Evolutionary conservation across 2,113 vertebrate species (phyloP).

Genomic region (Rutilus rutilus): DNA sequence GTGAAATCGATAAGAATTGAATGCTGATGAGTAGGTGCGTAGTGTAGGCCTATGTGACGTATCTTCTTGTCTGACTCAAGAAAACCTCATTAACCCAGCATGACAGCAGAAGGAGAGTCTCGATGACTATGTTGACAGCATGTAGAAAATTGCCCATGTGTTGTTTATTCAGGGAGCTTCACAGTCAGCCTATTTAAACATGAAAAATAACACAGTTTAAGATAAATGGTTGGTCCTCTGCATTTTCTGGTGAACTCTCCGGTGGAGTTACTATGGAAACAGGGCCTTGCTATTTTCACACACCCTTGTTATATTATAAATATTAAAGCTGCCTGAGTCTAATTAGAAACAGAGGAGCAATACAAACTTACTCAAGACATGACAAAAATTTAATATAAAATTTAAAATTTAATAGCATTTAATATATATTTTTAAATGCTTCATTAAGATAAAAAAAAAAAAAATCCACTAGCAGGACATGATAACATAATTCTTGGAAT

Average conservation of each 20-base stretch:
- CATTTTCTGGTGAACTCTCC: slow-evolving; percentile 13
- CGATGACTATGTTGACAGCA: slow-evolving; percentile 8
- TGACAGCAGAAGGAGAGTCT: not conserved
- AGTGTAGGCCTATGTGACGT: not conserved
- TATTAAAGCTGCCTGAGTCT: slow-evolving; percentile 2
- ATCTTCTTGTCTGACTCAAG: slow-evolving; percentile 22
- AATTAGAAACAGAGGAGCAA: not conserved
- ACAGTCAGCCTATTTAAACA: not conserved
- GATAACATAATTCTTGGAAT: no score
- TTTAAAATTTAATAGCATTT: no score
- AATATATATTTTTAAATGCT: not conserved
- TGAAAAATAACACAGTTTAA: slow-evolving; percentile 25
- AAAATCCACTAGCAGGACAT: not conserved
- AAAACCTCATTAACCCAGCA: not conserved
- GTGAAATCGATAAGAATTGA: not conserved
- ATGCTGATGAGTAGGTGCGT: not conserved
- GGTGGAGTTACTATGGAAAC: slow-evolving; percentile 34
- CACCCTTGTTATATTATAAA: not conserved
- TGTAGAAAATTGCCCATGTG: not conserved
- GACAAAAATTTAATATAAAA: no score
- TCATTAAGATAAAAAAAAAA: not conserved
- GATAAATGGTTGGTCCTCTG: not conserved
- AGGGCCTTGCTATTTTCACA: slow-evolving; percentile 25
- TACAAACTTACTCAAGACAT: not conserved
- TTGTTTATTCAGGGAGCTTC: slow-evolving; percentile 7